phyloP scores from a whole-genome alignment of 2,888 invertebrate genomes.

The Syrphus vitripennis region DNA sequence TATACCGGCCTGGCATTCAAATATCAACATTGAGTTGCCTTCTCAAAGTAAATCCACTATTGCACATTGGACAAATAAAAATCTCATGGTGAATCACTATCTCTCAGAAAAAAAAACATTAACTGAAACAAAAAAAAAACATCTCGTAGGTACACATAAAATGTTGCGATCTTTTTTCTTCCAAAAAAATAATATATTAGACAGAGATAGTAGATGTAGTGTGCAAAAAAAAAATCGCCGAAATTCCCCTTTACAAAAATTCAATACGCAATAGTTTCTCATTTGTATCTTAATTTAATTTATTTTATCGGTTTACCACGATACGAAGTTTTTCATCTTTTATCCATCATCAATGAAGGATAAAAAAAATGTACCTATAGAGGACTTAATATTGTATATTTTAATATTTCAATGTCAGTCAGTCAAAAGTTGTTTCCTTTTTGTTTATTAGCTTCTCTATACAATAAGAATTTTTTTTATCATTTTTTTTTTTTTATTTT shows the following conservation, averaged over 20 bases:
- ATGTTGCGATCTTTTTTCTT: not conserved
- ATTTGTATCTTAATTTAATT: not conserved
- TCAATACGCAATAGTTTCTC: not conserved
- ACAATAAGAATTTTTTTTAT: not conserved
- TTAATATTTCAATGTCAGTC: not conserved
- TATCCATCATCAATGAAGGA: not conserved
- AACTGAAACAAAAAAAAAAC: too few species aligned
- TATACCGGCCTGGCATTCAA: too few species aligned
- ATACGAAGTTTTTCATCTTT: not conserved
- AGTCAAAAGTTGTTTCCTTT: not conserved
- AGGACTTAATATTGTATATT: not conserved
- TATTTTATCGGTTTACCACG: not conserved
- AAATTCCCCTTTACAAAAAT: not conserved
- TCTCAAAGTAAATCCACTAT: not conserved
- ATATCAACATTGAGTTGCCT: too few species aligned
- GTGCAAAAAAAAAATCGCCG: conserved; percentile 1
- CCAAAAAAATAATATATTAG: not conserved
- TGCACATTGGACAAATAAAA: not conserved
- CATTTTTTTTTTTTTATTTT: not conserved
- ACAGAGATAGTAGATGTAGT: not conserved
- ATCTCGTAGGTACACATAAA: not conserved
- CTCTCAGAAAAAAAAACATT: not conserved
- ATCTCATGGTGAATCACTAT: not conserved
- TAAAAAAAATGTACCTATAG: not conserved
- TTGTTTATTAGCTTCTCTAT: not conserved